Evolutionary conservation across 2,888 invertebrate species (phyloP), one percentile per base, ranked within the genome.

Genomic region (Trichogramma evanescens): DNA sequence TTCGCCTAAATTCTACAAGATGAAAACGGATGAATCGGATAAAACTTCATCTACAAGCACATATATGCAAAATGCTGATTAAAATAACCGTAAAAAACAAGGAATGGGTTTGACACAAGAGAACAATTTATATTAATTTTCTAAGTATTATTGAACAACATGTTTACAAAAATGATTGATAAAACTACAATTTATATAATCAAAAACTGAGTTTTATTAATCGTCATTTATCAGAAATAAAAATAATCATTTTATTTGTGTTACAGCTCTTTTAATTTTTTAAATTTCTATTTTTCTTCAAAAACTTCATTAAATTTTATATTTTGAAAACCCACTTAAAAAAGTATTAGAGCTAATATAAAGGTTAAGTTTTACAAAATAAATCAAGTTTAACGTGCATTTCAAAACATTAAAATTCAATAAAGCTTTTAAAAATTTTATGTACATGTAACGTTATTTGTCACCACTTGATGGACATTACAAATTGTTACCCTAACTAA

Each of bases 401-500:
- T 59, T 64, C 64, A 64, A 62, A 64, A 64, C 54, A 59, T 64
- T 64, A 59, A 62, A 53, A 52, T 59, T 62, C 59, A 64, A 62
- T 64, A 64, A 64, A 64, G 64, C 59, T 62, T 62, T 64, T 62
- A 64, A 64, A 61, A 63, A 60, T 64, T 62, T 61, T 64, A 64
- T 64, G 55, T 64, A 64, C 64, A 64, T 62, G 64, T 64, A 64
- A 64, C 64, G 61, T 62, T 58, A 57, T 56, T 64, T 64, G 64
- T 62, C 59, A 61, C 58, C 63, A 59, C 58, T 61, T 63, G 51
- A 61, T 61, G 61, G 63, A 63, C 61, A 64, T 64, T 64, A 64
- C 64, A 64, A 61, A 64, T 64, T 62, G 61, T 62, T 64, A 64
- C 59, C 61, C 64, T 64, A 64, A 64, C 64, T 62, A 64, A 64